phyloP scores from a whole-genome alignment of 2,888 invertebrate genomes.

The Liodrosophila aerea region DNA sequence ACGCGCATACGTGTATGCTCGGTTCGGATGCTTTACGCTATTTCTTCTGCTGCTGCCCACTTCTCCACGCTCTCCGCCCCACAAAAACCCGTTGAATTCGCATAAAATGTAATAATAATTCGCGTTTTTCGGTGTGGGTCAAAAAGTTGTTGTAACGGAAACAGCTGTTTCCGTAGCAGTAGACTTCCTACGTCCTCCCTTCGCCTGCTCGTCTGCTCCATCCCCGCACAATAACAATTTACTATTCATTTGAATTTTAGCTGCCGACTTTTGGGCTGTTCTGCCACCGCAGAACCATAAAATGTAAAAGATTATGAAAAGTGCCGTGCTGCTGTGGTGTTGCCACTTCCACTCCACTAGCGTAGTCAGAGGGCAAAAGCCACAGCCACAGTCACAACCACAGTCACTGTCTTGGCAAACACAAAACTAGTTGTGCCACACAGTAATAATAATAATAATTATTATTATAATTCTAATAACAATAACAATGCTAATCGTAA shows the following conservation, averaged over 20 bases:
- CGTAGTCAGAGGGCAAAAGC: too few relatives aligned
- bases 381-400: too few relatives aligned
- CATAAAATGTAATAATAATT: conserved; percentile 74
- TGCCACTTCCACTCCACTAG: conserved; percentile 3
- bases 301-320: conserved; percentile 74
- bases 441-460: conserved; percentile 44
- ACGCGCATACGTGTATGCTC: conserved; percentile 25
- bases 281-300: conserved; percentile 63
- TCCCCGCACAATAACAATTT: conserved; percentile 50
- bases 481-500: too few relatives aligned
- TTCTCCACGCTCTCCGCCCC: neutral
- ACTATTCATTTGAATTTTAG: conserved; percentile 75
- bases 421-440: conserved; percentile 27
- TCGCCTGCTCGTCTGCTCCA: conserved; percentile 1
- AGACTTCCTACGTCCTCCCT: neutral
- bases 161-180: conserved; percentile 67
- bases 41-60: conserved; percentile 2
- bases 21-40: neutral
- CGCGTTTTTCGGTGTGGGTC: conserved; percentile 36
- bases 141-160: conserved; percentile 58
- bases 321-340: conserved; percentile 49
- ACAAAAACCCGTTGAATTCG: conserved; percentile 69
- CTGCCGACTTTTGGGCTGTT: conserved; percentile 49
- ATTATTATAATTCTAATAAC: conserved; percentile 41
- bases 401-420: conserved; percentile 53